Evolutionary conservation across 1,140 invertebrate species (phyloP).

Genomic region (Caenorhabditis elegans): WBcel235 BX284604.4:17252001-17252500

Average conservation of each 20-base stretch:
- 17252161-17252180: slow-evolving; percentile 65
- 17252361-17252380: too few species aligned
- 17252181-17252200: slow-evolving; percentile 62
- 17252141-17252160: slow-evolving; percentile 61
- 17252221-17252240: neutral
- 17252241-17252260: too few species aligned
- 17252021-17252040: slow-evolving; percentile 63
- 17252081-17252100: slow-evolving; percentile 28
- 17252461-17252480: slow-evolving; percentile 59
- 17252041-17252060: slow-evolving; percentile 59
- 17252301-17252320: too few species aligned
- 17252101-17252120: slow-evolving; percentile 64
- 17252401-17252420: too few species aligned
- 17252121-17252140: slow-evolving; percentile 56
- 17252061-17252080: neutral
- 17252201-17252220: slow-evolving; percentile 48
- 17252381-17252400: too few species aligned
- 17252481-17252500: slow-evolving; percentile 52
- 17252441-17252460: slow-evolving; percentile 60
- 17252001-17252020: slow-evolving; percentile 63
- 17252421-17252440: slow-evolving; percentile 57
- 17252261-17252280: too few species aligned
- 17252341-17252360: too few species aligned
- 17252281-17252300: too few species aligned
- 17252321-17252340: too few species aligned